Base-by-base conservation (phyloP, 2,888 invertebrate species). In the Tinea trinotella region DNA sequence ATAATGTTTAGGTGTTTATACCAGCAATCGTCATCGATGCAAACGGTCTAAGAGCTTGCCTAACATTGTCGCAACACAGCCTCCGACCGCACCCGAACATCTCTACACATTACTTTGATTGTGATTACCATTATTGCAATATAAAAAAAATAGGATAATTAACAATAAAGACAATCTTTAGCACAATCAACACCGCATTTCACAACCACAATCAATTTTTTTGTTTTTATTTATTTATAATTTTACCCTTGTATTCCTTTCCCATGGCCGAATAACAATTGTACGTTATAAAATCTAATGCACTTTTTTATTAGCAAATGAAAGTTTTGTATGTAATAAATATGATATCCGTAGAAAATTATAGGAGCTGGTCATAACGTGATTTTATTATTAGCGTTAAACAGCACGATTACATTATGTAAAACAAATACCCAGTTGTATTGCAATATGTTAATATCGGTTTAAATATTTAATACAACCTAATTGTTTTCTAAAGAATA, bases 1-100 rank as follows among this genome's bases (percentile, higher is more conserved):
- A 74, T 77, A 76, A 76, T 74, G 75, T 78, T n/a, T 72, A 75
- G 77, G 78, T 81, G 79, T 76, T 74, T 79, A 74, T 72, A 56
- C 61, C 76, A 68, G 74, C 73, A 72, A 73, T 72, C 69, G 74
- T 64, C 68, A 68, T 67, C 69, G 67, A 62, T 71, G 76, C 70
- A 74, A 81, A 73, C 74, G 81, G 76, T 69, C 68, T 20, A 24
- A 24, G 12, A 13, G 50, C 50, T 50, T 50, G 50, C 50, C 13
- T 20, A 50, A 50, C 12, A n/a, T 50, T 50, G 50, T 24, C 50
- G 50, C 50, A 50, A 50, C 13, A 50, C 15, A 40, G 40, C 40
- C 24, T 50, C 6, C 24, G 20, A n/a, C 48, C 20, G 48, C 48
- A 19, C 48, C 19, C 48, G 48, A 18, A 17, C 48, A 18, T 48